Conservation (phyloP, 2,113 vertebrate species). For the Ciconia maguari region DNA sequence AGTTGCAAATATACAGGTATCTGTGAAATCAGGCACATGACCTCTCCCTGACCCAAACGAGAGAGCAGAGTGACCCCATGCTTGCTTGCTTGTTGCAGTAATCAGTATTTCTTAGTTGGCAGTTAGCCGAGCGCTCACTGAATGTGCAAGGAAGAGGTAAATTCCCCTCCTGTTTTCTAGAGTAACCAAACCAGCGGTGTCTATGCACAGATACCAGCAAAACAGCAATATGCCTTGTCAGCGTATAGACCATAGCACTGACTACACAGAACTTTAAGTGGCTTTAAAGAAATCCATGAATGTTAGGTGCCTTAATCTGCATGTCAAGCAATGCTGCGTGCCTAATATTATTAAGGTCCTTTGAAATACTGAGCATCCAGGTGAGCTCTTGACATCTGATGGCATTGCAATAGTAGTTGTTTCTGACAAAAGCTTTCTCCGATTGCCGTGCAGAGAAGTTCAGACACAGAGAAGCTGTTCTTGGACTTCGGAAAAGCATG, state of each 20-base stretch:
- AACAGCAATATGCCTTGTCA: not conserved
- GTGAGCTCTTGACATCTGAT: not conserved
- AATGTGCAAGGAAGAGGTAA: not conserved
- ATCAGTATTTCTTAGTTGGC: not conserved
- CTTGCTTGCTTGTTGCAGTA: not conserved
- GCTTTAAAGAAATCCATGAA: not conserved
- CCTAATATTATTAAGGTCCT: not conserved
- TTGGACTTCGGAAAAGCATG: not conserved
- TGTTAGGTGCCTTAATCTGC: not conserved
- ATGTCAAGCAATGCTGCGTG: not conserved
- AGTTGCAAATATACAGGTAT: not conserved
- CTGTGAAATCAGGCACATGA: not conserved
- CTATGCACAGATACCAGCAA: not conserved
- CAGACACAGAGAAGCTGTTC: not conserved
- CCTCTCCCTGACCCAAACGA: not conserved
- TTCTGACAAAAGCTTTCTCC: not conserved
- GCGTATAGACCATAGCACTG: not conserved
- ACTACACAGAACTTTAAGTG: not conserved
- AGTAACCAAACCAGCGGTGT: not conserved
- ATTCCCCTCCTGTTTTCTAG: not conserved
- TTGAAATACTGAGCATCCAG: not conserved
- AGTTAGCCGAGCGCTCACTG: not conserved
- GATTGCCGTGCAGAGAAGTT: not conserved
- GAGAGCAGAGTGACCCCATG: not conserved
- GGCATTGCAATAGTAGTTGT: not conserved